Evolutionary conservation across 2,797 vertebrate species (phyloP), one percentile per base, ranked within the genome.

Genomic region (Psittacula derbiana): DNA sequence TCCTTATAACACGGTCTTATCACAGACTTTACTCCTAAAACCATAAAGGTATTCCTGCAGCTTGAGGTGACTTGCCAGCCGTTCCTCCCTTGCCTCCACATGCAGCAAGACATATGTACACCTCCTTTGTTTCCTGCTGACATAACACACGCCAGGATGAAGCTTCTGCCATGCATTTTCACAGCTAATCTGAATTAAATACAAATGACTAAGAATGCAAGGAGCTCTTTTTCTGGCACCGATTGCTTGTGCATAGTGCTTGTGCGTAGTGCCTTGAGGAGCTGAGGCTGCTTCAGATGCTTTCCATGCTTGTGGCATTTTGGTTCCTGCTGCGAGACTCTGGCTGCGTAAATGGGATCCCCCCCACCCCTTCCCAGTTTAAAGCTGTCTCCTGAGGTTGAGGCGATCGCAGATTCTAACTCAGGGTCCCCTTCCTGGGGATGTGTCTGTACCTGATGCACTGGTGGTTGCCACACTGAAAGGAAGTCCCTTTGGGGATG

Each of bases 351-450:
- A 49, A 50, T 5, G 23, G 8, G 38, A 12, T 33, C 13, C 25
- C 33, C 33, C 10, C 14, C 24, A n/a, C 4, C 8, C 12, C 5
- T 50, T 55, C 61, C 31, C 43, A 8, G 9, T 40, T 86, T 64
- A 23, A 78, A 90, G 53, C 21, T 25, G 13, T 21, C 71, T 70
- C 23, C 28, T 38, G 15, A 46, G 0, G 0, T 64, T 11, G 41
- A 16, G 27, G 36, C 0, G 0, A 66, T 36, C 0, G 2, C 36
- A 66, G 40, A 4, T 55, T 12, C 74, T 72, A 40, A 14, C 16
- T 12, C 1, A 6, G 57, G 67, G 19, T 36, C 6, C 16, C 12
- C 41, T 87, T 25, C 28, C 23, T 11, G 40, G 19, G 78, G 65
- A 65, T 6, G 2, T 36, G 43, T 47, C 90, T 40, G 9, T 6